Evolutionary conservation across 1,140 invertebrate species (phyloP).

Genomic region (Calephelis virginiensis): DNA sequence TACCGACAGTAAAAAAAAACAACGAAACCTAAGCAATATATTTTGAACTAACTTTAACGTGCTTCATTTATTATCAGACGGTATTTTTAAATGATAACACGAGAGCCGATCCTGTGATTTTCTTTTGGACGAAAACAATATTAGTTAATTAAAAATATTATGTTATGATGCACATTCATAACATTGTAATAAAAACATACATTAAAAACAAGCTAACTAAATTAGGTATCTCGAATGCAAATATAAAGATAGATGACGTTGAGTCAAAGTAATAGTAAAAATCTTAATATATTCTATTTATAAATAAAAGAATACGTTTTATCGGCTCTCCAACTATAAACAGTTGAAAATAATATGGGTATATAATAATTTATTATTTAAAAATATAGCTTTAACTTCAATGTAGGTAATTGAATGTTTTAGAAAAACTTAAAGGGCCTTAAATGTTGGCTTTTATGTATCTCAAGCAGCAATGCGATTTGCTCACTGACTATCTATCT

Average conservation of each 20-base stretch:
- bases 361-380: neutral
- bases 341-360: constrained; percentile 3
- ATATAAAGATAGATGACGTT: no score
- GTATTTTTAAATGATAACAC: neutral
- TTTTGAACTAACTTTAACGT: no score
- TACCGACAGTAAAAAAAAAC: no score
- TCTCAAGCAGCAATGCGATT: constrained; percentile 28
- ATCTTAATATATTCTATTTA: neutral
- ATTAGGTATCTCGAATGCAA: no score
- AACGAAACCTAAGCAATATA: no score
- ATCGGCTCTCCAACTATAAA: neutral
- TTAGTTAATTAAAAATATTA: no score
- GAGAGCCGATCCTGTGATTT: neutral
- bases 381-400: constrained; percentile 22
- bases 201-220: no score
- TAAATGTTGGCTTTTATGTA: constrained; percentile 23
- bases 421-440: constrained; percentile 14
- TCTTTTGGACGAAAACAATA: neutral
- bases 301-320: neutral
- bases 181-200: no score
- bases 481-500: constrained; percentile 34
- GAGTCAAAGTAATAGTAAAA: no score
- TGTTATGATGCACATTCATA: no score
- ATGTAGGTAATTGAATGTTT: constrained; percentile 16
- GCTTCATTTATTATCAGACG: neutral